Evolutionary conservation across 2,888 invertebrate genomes (phyloP).

Genomic region (Rhodophaea formosa): DNA sequence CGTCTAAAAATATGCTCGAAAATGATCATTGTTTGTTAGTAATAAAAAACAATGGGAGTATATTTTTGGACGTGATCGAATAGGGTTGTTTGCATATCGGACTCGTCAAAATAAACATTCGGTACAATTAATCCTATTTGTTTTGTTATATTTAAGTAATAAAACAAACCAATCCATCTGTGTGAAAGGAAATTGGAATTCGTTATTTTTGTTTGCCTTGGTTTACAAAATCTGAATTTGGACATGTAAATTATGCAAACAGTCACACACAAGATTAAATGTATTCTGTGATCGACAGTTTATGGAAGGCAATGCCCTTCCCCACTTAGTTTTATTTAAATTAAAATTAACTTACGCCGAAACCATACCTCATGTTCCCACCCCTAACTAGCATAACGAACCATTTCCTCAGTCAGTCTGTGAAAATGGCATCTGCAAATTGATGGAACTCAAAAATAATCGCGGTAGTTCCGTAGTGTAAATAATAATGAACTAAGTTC

Average conservation of each 20-base stretch:
- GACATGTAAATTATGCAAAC: not conserved
- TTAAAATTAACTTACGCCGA: no score
- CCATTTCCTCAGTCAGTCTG: no score
- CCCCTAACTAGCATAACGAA: no score
- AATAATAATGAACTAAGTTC: no score
- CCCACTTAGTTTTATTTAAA: no score
- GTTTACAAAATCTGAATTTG: not conserved
- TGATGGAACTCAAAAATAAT: no score
- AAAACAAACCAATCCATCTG: conserved; percentile 1
- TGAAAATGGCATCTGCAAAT: no score
- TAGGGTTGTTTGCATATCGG: conserved; percentile 13
- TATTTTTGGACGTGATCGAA: not conserved
- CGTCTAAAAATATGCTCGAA: no score
- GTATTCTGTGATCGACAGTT: no score
- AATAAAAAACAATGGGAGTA: not conserved
- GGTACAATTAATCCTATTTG: conserved; percentile 12
- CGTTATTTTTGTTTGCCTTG: not conserved
- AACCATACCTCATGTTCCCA: no score
- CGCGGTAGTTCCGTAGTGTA: no score
- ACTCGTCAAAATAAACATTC: conserved; percentile 12
- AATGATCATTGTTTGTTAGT: not conserved
- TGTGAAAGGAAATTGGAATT: conserved; percentile 2
- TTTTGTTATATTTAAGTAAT: conserved; percentile 11
- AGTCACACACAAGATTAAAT: not conserved
- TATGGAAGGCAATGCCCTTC: no score